Base-by-base conservation (phyloP, 2,113 vertebrate species). In the Takifugu flavidus region DNA sequence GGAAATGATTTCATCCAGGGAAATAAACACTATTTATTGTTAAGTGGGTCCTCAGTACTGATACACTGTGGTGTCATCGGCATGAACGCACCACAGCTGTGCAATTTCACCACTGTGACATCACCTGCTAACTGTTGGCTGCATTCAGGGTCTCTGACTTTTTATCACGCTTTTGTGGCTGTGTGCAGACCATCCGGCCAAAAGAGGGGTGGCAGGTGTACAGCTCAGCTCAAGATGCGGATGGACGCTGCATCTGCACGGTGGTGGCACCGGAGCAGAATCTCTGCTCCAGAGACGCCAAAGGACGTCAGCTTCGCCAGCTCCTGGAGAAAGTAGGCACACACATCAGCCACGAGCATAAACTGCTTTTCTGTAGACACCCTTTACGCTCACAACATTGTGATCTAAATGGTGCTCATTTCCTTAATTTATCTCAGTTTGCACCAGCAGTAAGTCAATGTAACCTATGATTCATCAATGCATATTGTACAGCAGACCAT, bases 121-220 rank as follows among this genome's bases (percentile, higher is more conserved):
- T 60, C 27, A 67, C 62, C 34, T 39, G 20, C 5, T 13, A 42
- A 0, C 34, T 5, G 13, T 10, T 62, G 25, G 25, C 34, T 20
- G 10, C 72, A 29, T 25, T 6, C 52, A 49, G 59, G 54, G 42
- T 49, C 39, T 59, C 46, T 56, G 51, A 54, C 5, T 70, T 62
- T 52, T 64, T 2, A 28, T 29, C 54, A 42, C 44, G 61, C 28
- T 15, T 65, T 47, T 63, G 47, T 62, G 13, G 65, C 28, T 71
- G 56, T 25, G 27, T 65, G 78, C 90, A 99, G 97, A 96, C 96
- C 78, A 92, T 98, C 49, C 93, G 95, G 53, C 95, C 95, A 25
- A 95, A 95, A 84, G 96, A 98, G 85, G 96, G 97, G 25, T 99
- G 96, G 97, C 95, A 99, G 83, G 97, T 99, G 62, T 99, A 98